Conservation (phyloP, 2,113 vertebrate species). For the Tenebrosternarchus preto region DNA sequence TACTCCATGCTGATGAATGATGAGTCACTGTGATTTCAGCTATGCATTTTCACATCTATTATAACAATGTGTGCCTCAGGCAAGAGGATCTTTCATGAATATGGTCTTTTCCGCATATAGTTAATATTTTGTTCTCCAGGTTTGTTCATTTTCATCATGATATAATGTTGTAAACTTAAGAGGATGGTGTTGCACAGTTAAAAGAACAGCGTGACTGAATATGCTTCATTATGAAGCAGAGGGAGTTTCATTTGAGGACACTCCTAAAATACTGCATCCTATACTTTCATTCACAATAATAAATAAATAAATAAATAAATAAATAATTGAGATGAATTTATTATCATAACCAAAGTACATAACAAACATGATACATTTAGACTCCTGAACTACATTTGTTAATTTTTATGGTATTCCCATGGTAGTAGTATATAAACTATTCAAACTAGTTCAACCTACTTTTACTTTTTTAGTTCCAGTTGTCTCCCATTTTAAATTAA, state of each 20-base stretch:
- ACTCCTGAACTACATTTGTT: too few relatives aligned
- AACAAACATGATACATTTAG: too few relatives aligned
- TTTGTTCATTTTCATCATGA: conserved; percentile 41
- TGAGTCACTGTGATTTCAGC: conserved; percentile 62
- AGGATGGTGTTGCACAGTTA: conserved; percentile 41
- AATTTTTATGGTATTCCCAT: too few relatives aligned
- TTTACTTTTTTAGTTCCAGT: background rate
- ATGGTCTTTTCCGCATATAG: conserved; percentile 45
- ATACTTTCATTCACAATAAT: too few relatives aligned
- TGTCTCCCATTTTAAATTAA: too few relatives aligned
- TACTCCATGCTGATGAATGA: conserved; percentile 60
- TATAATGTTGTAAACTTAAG: conserved; percentile 18
- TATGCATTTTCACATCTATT: conserved; percentile 57
- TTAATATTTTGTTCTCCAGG: conserved; percentile 44
- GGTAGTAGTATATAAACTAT: too few relatives aligned
- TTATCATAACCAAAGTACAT: too few relatives aligned
- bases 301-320: too few relatives aligned
- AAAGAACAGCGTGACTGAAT: conserved; percentile 1
- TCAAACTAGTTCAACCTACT: too few relatives aligned
- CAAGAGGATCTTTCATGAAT: conserved; percentile 55
- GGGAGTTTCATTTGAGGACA: too few relatives aligned
- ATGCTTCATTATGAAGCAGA: background rate
- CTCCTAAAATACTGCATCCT: too few relatives aligned
- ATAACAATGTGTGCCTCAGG: conserved; percentile 47
- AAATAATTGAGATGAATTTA: too few relatives aligned